phyloP scores from a whole-genome alignment of 2,888 invertebrate species.

The Capitulum mitella region DNA sequence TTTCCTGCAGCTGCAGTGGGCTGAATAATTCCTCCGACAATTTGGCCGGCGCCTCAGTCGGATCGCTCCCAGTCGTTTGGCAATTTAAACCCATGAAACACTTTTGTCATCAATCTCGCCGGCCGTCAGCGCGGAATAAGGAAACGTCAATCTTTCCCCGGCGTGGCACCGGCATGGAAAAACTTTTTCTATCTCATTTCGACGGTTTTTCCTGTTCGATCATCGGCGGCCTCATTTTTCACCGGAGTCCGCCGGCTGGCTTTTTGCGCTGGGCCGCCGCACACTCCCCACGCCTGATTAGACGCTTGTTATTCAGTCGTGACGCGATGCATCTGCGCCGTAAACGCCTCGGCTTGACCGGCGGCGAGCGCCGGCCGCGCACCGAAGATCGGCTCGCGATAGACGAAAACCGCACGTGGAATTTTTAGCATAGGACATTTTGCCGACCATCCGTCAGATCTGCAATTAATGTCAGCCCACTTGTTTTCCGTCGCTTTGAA shows the following conservation, averaged over 20 bases:
- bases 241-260: background rate
- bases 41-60: background rate
- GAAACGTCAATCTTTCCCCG: background rate
- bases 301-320: slow-evolving; percentile 4
- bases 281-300: background rate
- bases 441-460: background rate
- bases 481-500: slow-evolving; percentile 9
- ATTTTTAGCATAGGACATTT: background rate
- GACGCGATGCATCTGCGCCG: background rate
- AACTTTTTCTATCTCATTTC: slow-evolving; percentile 12
- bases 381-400: background rate
- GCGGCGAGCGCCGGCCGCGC: background rate
- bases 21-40: background rate
- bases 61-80: background rate
- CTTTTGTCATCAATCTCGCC: slow-evolving; percentile 5
- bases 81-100: slow-evolving; percentile 15
- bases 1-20: background rate
- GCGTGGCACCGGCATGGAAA: background rate
- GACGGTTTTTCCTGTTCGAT: slow-evolving; percentile 11
- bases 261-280: background rate
- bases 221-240: slow-evolving; percentile 9
- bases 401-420: background rate
- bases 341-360: background rate
- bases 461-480: background rate
- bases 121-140: background rate